Evolutionary conservation across 2,113 vertebrate species (phyloP).

Genomic region (Orthonyx spaldingii): DNA sequence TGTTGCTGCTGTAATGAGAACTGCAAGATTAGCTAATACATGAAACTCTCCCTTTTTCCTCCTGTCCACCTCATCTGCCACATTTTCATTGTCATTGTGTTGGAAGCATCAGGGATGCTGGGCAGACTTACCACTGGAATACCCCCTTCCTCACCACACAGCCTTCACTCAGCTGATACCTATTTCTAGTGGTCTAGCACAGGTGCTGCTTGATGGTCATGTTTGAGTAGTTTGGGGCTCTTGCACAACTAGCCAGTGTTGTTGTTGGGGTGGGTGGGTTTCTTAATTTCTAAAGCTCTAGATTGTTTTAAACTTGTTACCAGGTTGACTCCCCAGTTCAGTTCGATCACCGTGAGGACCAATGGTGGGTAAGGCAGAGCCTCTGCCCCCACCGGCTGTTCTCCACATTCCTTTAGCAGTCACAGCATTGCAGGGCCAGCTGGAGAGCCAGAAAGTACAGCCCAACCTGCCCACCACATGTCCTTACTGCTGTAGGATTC

Average conservation of each 20-base stretch:
- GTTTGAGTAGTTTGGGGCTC: conserved; percentile 36
- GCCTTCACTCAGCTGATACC: neutral
- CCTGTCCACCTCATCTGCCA: neutral
- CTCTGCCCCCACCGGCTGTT: neutral
- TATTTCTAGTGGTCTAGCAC: conserved; percentile 2
- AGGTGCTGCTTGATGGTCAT: conserved; percentile 23
- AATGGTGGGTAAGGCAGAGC: neutral
- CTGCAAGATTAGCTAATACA: conserved; percentile 14
- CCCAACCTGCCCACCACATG: neutral
- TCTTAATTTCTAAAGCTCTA: neutral
- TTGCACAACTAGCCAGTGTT: conserved; percentile 39
- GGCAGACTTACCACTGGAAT: conserved; percentile 42
- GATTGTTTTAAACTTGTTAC: neutral
- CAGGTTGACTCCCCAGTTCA: neutral
- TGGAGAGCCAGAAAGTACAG: neutral
- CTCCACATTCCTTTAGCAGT: conserved; percentile 1
- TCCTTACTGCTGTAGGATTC: neutral
- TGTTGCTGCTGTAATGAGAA: conserved; percentile 57
- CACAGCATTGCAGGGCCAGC: neutral
- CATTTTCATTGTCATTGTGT: neutral
- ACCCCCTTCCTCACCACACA: neutral
- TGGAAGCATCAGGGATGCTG: neutral
- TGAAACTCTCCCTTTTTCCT: neutral
- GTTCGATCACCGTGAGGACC: neutral
- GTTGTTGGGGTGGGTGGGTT: neutral